Evolutionary conservation across 2,888 invertebrate species (phyloP), one percentile per base, ranked within the genome.

Genomic region (Phalera bucephala): DNA sequence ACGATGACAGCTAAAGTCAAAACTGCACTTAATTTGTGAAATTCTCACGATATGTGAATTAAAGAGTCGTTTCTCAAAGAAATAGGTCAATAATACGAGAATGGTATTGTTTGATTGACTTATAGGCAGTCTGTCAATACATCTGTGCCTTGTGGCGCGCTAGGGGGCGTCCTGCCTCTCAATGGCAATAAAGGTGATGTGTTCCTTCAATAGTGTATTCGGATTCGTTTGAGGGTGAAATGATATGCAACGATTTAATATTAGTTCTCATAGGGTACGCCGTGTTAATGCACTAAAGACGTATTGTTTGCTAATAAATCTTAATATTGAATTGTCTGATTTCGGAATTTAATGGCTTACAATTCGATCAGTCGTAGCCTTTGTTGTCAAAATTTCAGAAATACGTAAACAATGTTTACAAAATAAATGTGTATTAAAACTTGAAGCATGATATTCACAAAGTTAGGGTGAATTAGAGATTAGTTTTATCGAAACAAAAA

Each of bases 51-150:
- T 72, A 62, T 63, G 64, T 73, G 78, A 81, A 82, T 85, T 83
- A 79, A 86, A 88, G 87, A 82, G 85, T 83, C 70, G 80, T 60
- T 70, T 80, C 84, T 84, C 79, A 81, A 84, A 86, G 85, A 86
- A 88, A 87, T 80, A 70, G 86, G 87, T 88, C 88, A 88, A 87
- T 87, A 85, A 70, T 62, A 62, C 64, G 73, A 76, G 81, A 71
- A 72, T 71, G 62, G 56, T 56, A 72, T 87, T 87, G 86, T 87
- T 84, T 79, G 83, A 80, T 84, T 74, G 80, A 72, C 80, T 72
- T 86, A 87, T 88, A 87, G 84, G 86, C 86, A 85, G 76, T 83
- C 78, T 85, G 80, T 88, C 87, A 85, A 88, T 88, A 87, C 76
- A 66, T 50, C 49, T 56, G 61, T 42, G 68, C 64, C 57, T 73